Evolutionary conservation across 2,113 vertebrate species (phyloP).

Genomic region (Mystacornis crossleyi): DNA sequence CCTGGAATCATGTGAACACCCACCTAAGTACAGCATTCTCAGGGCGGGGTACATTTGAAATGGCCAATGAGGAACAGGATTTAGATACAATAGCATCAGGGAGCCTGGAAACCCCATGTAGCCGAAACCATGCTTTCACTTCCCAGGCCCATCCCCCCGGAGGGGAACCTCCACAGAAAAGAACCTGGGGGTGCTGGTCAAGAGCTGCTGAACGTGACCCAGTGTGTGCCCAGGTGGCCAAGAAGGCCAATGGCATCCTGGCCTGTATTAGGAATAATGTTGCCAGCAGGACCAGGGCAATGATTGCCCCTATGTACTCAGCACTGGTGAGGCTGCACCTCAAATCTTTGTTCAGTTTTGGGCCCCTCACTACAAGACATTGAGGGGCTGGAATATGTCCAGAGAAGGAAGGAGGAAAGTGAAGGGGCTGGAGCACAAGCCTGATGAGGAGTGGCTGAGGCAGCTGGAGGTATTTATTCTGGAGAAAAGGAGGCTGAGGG

Average conservation of each 20-base stretch:
- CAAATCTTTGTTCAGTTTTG: neutral
- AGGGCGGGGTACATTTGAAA: too few species aligned
- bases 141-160: too few species aligned
- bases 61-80: too few species aligned
- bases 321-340: neutral
- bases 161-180: too few species aligned
- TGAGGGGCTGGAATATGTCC: neutral
- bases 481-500: neutral
- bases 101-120: too few species aligned
- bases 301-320: accelerated
- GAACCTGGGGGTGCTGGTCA: neutral
- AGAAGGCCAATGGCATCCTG: neutral
- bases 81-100: too few species aligned
- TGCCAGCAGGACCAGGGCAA: neutral
- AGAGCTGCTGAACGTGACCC: neutral
- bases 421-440: neutral
- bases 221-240: neutral
- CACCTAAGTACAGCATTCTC: too few species aligned
- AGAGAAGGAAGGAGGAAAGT: neutral
- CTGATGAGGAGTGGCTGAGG: neutral
- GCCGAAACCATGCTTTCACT: too few species aligned
- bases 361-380: neutral
- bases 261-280: neutral
- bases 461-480: accelerated
- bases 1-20: too few species aligned